phyloP scores from a whole-genome alignment of 2,797 vertebrate genomes.

The Eospalax fontanierii region DNA sequence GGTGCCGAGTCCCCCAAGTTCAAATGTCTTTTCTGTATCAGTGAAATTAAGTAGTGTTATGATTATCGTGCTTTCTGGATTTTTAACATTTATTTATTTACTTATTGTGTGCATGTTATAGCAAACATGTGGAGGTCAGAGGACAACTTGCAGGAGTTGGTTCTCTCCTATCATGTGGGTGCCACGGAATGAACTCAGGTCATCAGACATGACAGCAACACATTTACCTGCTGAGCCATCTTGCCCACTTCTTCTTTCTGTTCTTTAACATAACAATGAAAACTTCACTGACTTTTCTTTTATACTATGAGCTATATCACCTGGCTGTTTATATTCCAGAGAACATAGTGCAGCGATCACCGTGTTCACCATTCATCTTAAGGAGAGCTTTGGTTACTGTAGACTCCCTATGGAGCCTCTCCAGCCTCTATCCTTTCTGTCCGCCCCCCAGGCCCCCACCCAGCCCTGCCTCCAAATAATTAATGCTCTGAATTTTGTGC shows the following conservation, averaged over 20 bases:
- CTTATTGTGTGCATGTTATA: too few species aligned
- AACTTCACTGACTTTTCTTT: constrained; percentile 14
- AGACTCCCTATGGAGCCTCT: not conserved
- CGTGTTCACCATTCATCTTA: not conserved
- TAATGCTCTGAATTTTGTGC: not conserved
- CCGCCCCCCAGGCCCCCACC: too few species aligned
- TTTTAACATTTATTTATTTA: not conserved
- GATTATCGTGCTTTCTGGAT: not conserved
- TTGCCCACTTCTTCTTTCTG: not conserved
- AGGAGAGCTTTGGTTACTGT: not conserved
- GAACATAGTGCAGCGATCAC: constrained; percentile 27
- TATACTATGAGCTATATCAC: not conserved
- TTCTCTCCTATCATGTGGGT: too few species aligned
- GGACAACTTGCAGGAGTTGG: too few species aligned
- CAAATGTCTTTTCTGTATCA: constrained; percentile 1
- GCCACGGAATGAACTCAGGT: too few species aligned
- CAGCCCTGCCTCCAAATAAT: not conserved
- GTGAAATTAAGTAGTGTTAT: not conserved
- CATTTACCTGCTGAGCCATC: too few species aligned
- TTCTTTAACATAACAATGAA: not conserved
- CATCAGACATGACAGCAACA: too few species aligned
- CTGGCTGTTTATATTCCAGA: not conserved
- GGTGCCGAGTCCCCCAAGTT: constrained; percentile 11
- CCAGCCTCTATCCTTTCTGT: too few species aligned
- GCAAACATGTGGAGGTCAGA: too few species aligned